Evolutionary conservation across 2,113 vertebrate genomes (phyloP).

Genomic region (Octodon degus): DNA sequence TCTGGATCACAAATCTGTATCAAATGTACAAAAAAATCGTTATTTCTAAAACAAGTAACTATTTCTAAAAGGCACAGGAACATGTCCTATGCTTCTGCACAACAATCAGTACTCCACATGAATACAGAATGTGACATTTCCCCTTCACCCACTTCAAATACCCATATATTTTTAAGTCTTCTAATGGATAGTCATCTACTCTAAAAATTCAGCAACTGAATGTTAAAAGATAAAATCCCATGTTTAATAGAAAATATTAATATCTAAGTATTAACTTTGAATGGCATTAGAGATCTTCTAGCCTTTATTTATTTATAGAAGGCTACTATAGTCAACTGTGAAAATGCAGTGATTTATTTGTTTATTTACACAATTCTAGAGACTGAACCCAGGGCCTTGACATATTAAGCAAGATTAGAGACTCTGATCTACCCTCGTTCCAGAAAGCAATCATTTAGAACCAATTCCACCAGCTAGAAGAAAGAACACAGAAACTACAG

Average conservation of each 20-base stretch:
- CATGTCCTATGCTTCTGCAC: neutral
- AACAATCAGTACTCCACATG: conserved; percentile 21
- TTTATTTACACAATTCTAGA: neutral
- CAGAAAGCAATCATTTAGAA: conserved; percentile 41
- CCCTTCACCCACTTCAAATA: conserved; percentile 62
- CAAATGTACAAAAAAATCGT: conserved; percentile 45
- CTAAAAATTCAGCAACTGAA: conserved; percentile 32
- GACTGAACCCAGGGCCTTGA: neutral
- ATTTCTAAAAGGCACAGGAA: conserved; percentile 47
- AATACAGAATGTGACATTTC: conserved; percentile 62
- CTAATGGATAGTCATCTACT: conserved; percentile 31
- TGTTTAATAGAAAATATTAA: conserved; percentile 34
- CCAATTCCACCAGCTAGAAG: conserved; percentile 32
- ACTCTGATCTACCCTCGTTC: neutral
- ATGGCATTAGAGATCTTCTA: neutral
- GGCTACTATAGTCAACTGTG: conserved; percentile 34
- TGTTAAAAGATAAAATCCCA: conserved; percentile 59
- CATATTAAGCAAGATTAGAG: neutral
- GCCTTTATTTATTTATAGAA: conserved; percentile 52
- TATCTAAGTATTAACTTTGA: conserved; percentile 55
- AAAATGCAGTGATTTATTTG: conserved; percentile 34
- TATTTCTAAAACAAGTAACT: conserved; percentile 32
- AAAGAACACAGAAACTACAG: conserved; percentile 60
- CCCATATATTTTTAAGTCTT: conserved; percentile 8
- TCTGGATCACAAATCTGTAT: conserved; percentile 52